These are phyloP conservation scores for Passer montanus DNA, from an alignment of 2,113 vertebrate genomes.

Conservation along the genomic window DNA sequence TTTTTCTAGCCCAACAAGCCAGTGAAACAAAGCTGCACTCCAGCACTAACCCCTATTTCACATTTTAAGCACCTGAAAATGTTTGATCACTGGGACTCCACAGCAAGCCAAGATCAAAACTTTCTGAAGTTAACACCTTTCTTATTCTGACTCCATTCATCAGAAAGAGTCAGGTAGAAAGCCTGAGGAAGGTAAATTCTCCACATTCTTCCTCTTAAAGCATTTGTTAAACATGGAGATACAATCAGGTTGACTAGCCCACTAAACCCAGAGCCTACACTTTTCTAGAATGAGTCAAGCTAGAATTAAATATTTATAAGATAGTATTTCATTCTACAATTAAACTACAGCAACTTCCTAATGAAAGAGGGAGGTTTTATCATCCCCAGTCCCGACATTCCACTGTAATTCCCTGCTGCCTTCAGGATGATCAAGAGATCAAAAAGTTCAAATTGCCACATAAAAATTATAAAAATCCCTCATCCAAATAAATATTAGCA, in stretches of 20 bases:
- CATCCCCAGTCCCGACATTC: not conserved
- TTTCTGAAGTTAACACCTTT: not conserved
- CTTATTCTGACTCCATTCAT: not conserved
- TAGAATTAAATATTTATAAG: not conserved
- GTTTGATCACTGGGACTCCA: not conserved
- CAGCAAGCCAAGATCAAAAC: not conserved
- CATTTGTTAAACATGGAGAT: not conserved
- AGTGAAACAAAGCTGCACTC: not conserved
- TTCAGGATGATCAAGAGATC: not conserved
- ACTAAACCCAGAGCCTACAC: not conserved
- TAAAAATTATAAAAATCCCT: not conserved
- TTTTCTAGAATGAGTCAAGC: not conserved
- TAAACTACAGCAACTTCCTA: not conserved
- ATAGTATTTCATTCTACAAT: not conserved
- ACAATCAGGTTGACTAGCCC: not conserved
- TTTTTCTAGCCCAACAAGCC: not conserved
- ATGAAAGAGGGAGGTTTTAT: not conserved
- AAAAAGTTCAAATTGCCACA: not conserved
- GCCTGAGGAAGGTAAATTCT: not conserved
- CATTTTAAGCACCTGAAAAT: not conserved
- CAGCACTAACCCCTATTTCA: not conserved
- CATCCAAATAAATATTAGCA: not conserved
- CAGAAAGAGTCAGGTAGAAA: not conserved
- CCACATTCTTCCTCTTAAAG: not conserved
- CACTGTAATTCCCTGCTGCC: not conserved